Base-by-base conservation (phyloP, 2,888 invertebrate genomes). In the Scaptomyza reducta region DNA sequence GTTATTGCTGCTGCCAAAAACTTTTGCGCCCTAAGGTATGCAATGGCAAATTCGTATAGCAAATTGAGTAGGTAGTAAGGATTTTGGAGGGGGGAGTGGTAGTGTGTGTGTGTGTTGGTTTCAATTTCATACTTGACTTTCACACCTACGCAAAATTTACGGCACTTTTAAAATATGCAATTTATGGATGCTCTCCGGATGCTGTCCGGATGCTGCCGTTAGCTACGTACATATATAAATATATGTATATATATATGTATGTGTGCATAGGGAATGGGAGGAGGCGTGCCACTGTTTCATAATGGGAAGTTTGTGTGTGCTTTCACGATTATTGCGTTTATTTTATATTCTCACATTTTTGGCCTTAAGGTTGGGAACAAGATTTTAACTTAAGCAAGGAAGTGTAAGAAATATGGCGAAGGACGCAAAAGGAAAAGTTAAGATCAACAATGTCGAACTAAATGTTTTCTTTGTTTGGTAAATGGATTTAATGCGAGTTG, bases 151-250 rank as follows among this genome's bases (percentile, higher is more conserved):
- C 81, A 70, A 65, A 84, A 87, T 81, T 81, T 81, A 81, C 76
- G 84, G 66, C 72, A 67, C 87, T 87, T 81, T 80, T 75, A 81
- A 81, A 82, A 84, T 80, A 81, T 81, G 70, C 79, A 82, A 87
- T 82, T 82, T 82, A 82, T 80, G 78, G 60, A 25, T 50, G 61
- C 59, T 58, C 60, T 31, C 58, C 50, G 41, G 60, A 25, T 50
- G 61, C 59, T 58, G 62, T 27, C 58, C 50, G 41, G 16, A 22
- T 63, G 50, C 42, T 41, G 14, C 25, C 63, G 22, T 33, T 2
- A 25, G 22, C 25, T 6, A n/a, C 29, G 1, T 33, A 14, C 16
- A n/a, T 9, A 9, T 31, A 13, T 16, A n/a, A 3, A 35, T 47
- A 18, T 41, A 14, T 4, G 11, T 25, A 5, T 31, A 13, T 16